phyloP scores from a whole-genome alignment of 2,797 vertebrate genomes.

The Karalla daura region DNA sequence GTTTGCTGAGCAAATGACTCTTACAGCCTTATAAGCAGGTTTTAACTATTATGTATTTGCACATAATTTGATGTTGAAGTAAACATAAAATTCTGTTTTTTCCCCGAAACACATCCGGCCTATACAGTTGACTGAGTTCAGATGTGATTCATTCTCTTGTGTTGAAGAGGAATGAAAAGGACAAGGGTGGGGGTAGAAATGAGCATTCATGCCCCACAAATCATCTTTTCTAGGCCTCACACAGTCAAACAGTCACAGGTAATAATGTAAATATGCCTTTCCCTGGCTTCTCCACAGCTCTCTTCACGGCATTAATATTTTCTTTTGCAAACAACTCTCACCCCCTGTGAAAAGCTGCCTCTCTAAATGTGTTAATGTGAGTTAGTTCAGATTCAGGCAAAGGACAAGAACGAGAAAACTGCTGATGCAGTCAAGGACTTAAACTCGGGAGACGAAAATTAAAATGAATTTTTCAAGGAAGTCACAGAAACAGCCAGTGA shows the following conservation, averaged over 20 bases:
- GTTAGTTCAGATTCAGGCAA: slow-evolving; percentile 43
- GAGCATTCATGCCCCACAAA: slow-evolving; percentile 51
- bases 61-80: slow-evolving; percentile 60
- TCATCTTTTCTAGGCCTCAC: slow-evolving; percentile 58
- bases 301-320: slow-evolving; percentile 57
- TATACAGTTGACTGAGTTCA: slow-evolving; percentile 31
- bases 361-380: slow-evolving; percentile 17
- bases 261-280: slow-evolving; percentile 60
- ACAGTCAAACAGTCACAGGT: slow-evolving; percentile 50
- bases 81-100: slow-evolving; percentile 54
- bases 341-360: slow-evolving; percentile 33
- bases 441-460: slow-evolving; percentile 23
- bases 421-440: slow-evolving; percentile 47
- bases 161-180: background rate
- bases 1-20: too few relatives aligned
- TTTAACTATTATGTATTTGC: slow-evolving; percentile 57
- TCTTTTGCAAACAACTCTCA: slow-evolving; percentile 52
- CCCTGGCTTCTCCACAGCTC: slow-evolving; percentile 29
- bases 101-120: slow-evolving; percentile 61
- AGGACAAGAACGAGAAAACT: slow-evolving; percentile 43
- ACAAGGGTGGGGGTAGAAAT: background rate
- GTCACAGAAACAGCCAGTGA: slow-evolving; percentile 2
- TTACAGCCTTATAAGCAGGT: slow-evolving; percentile 12
- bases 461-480: slow-evolving; percentile 14
- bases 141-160: slow-evolving; percentile 11